phyloP scores from a whole-genome alignment of 2,888 invertebrate genomes.

The Schrankia costaestrigalis region DNA sequence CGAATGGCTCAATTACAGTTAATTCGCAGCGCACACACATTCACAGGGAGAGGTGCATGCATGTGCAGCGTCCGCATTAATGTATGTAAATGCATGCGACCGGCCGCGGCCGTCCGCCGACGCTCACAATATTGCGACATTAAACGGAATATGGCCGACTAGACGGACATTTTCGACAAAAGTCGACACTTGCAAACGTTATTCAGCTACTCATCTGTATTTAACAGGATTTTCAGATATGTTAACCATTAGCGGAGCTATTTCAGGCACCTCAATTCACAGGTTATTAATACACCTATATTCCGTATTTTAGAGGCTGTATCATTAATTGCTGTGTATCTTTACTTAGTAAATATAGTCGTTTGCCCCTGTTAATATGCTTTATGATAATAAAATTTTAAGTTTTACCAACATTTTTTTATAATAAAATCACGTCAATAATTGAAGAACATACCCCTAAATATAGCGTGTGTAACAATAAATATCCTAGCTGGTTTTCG shows the following conservation, averaged over 20 bases:
- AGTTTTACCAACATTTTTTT: too few species aligned
- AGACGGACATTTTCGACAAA: slow-evolving; percentile 74
- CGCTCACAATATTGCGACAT: slow-evolving; percentile 78
- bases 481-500: too few species aligned
- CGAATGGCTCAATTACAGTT: slow-evolving; percentile 80
- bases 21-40: slow-evolving; percentile 78
- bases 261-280: too few species aligned
- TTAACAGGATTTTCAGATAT: slow-evolving; percentile 47
- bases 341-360: too few species aligned
- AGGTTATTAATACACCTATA: too few species aligned
- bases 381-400: too few species aligned
- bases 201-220: slow-evolving; percentile 56
- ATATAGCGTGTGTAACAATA: too few species aligned
- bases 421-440: too few species aligned
- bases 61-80: slow-evolving; percentile 74
- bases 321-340: too few species aligned
- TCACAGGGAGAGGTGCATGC: slow-evolving; percentile 67
- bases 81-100: slow-evolving; percentile 80
- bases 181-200: slow-evolving; percentile 71
- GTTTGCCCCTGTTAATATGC: too few species aligned
- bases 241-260: slow-evolving; percentile 34
- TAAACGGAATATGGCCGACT: slow-evolving; percentile 75
- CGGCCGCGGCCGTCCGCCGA: slow-evolving; percentile 67
- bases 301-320: too few species aligned
- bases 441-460: too few species aligned